phyloP scores from a whole-genome alignment of 2,888 invertebrate species.

The Macaria liturata region DNA sequence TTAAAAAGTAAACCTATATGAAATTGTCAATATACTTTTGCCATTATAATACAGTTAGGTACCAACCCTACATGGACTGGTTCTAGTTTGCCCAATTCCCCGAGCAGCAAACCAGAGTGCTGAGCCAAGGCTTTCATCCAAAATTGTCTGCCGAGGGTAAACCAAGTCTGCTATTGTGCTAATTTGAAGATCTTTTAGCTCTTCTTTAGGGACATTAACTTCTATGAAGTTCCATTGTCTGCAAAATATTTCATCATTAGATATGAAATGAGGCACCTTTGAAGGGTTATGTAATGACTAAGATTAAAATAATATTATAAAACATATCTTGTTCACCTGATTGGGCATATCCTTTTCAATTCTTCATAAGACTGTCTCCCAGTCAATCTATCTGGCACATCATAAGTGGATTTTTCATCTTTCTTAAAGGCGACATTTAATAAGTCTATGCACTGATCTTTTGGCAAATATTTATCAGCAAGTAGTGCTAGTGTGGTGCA shows the following conservation, averaged over 20 bases:
- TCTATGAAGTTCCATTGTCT: conserved; percentile 93
- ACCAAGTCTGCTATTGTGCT: conserved; percentile 89
- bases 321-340: conserved; percentile 57
- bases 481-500: conserved; percentile 95
- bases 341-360: conserved; percentile 86
- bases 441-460: conserved; percentile 90
- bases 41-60: not conserved
- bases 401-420: conserved; percentile 67
- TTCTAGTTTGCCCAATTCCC: conserved; percentile 82
- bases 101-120: conserved; percentile 98
- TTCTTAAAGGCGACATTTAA: conserved; percentile 96
- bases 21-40: not conserved
- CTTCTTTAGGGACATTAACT: conserved; percentile 87
- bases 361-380: conserved; percentile 88
- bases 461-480: conserved; percentile 87
- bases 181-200: conserved; percentile 84
- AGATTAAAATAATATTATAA: not conserved
- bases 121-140: conserved; percentile 98
- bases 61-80: conserved; percentile 85
- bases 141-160: conserved; percentile 92
- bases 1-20: no score
- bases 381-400: conserved; percentile 93
- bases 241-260: no score
- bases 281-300: no score
- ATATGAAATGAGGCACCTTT: no score